phyloP scores from a whole-genome alignment of 1,140 invertebrate genomes.

The Trypoxylus dichotomus region DNA sequence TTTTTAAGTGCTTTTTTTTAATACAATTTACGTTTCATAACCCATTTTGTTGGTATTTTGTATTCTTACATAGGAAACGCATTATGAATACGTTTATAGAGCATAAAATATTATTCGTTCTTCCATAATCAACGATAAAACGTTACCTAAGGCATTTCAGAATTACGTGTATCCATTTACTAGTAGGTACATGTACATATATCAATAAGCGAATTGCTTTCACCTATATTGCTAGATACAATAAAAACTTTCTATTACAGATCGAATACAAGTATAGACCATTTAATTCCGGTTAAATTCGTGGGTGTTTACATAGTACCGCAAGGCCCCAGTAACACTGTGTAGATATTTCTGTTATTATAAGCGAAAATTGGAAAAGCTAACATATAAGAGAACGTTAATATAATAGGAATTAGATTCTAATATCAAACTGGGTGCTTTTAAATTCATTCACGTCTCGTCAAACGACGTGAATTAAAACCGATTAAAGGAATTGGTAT shows the following conservation, averaged over 20 bases:
- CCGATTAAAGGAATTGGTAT: not conserved
- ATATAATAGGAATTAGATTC: not conserved
- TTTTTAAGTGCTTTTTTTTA: too few relatives aligned
- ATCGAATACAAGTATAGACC: too few relatives aligned
- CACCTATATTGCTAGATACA: not conserved
- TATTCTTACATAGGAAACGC: too few relatives aligned
- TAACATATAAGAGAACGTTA: not conserved
- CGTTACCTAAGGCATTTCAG: not conserved
- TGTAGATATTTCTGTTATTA: not conserved
- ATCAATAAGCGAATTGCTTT: not conserved
- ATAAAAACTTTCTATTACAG: constrained; percentile 3
- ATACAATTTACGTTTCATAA: too few relatives aligned
- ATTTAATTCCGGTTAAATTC: not conserved
- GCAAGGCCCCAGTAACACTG: not conserved
- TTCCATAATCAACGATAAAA: not conserved
- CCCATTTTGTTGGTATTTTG: too few relatives aligned
- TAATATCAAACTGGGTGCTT: not conserved
- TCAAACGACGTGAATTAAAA: not conserved
- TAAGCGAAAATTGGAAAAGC: not conserved
- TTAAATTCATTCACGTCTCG: not conserved
- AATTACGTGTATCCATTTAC: not conserved
- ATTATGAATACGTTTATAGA: not conserved
- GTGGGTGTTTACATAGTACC: not conserved
- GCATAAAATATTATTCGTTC: not conserved
- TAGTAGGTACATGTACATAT: not conserved